Evolutionary conservation across 1,140 invertebrate genomes (phyloP), one percentile per base, ranked within the genome.

Genomic region (Caenorhabditis latens): DNA sequence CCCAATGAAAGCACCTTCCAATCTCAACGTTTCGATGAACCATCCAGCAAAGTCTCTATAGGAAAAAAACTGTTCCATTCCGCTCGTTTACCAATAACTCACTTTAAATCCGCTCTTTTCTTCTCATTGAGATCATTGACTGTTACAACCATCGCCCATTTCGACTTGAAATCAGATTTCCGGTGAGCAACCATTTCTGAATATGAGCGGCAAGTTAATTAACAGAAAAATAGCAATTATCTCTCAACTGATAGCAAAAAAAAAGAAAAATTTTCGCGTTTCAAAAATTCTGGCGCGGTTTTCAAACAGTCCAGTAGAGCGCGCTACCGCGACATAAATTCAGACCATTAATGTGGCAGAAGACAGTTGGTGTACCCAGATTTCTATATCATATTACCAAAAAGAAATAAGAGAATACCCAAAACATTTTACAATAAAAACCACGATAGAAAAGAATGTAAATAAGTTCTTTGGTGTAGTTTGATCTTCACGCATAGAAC

Each of bases 131-230:
- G 24, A 21, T 53, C 46, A 24, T 79, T 79, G 71, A 79, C 71
- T 24, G 71, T 79, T 13, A 79, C 71, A 16, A 79, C 71, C 71
- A 79, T 79, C 40, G 71, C 71, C 71, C 71, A 79, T 79, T 79
- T 79, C 6, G 71, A 79, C n/a, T 79, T 50, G 71, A 79, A 79
- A 50, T 79, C 71, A 8, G 71, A 14, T n/a, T 50, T 79, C 8
- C 42, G 19, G 42, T 50, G 71, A 21, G 71, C 46, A 79, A 79
- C 71, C 71, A 79, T 79, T 79, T 79, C 71, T 79, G 46, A 24
- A 67, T 40, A 67, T 11, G 2, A 53, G 50, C 16, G 16, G 13
- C 50, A 16, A 53, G 50, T 53, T 53, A 53, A 9, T 11, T 9
- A 53, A 61, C 58, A 32, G 32, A 32, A 32, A 32, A 32, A 32